Evolutionary conservation across 2,888 invertebrate genomes (phyloP).

Genomic region (Sepiola atlantica): DNA sequence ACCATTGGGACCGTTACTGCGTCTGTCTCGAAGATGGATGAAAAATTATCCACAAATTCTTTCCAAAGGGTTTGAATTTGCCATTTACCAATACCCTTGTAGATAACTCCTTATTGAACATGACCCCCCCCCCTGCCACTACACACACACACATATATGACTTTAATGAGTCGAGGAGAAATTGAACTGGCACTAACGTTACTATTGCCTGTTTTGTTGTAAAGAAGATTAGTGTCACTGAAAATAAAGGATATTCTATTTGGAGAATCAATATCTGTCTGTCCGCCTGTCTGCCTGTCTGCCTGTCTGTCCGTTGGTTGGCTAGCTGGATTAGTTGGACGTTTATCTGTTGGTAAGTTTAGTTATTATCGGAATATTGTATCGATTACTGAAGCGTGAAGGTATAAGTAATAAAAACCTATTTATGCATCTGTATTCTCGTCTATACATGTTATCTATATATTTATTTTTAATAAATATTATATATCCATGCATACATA

Average conservation of each 20-base stretch:
- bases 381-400: too few species aligned
- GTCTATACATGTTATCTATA: too few species aligned
- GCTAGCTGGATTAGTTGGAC: not conserved
- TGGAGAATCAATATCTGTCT: not conserved
- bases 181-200: not conserved
- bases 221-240: not conserved
- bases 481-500: too few species aligned
- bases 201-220: constrained; percentile 16
- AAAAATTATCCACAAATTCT: not conserved
- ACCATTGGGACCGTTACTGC: constrained; percentile 8
- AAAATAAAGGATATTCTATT: constrained; percentile 8
- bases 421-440: too few species aligned
- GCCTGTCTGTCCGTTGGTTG: too few species aligned
- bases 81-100: not conserved
- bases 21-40: not conserved
- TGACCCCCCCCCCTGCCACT: not conserved
- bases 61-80: not conserved
- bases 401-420: too few species aligned
- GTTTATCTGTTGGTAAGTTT: not conserved
- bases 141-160: not conserved
- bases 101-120: constrained; percentile 5
- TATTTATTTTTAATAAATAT: too few species aligned
- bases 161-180: constrained; percentile 32
- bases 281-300: not conserved
- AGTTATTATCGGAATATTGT: not conserved